These are phyloP conservation scores for Grantiella picta DNA, from an alignment of 2,113 vertebrate genomes.

Conservation along the genomic window DNA sequence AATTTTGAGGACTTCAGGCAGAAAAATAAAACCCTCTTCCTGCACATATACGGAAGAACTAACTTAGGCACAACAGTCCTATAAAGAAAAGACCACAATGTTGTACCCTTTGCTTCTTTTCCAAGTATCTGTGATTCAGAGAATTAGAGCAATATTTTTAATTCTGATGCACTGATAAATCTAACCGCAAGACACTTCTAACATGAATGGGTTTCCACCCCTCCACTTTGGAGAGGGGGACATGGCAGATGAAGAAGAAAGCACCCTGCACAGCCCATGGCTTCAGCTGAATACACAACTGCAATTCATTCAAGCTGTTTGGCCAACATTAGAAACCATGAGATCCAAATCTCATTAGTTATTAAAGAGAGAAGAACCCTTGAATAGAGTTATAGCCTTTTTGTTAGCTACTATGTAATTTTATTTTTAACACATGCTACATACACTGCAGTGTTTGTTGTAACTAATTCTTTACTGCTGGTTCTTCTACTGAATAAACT, in stretches of 20 bases:
- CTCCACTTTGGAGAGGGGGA: neutral
- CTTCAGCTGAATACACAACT: neutral
- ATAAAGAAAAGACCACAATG: neutral
- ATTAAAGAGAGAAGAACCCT: neutral
- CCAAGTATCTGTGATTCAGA: neutral
- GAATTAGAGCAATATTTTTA: neutral
- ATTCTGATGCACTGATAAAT: neutral
- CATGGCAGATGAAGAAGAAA: neutral
- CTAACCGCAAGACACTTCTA: neutral
- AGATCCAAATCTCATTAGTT: neutral
- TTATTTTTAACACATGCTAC: slow-evolving; percentile 34
- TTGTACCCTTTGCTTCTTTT: neutral
- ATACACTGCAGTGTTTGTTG: neutral
- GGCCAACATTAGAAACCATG: neutral
- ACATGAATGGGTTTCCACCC: neutral
- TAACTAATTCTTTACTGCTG: slow-evolving; percentile 10
- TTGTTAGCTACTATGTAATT: neutral
- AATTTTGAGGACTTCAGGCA: neutral
- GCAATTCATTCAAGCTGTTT: slow-evolving; percentile 10
- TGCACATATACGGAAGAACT: neutral
- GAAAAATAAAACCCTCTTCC: neutral
- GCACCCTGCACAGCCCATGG: neutral
- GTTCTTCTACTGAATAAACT: neutral
- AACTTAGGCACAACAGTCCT: neutral
- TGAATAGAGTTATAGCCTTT: neutral